phyloP scores from a whole-genome alignment of 2,888 invertebrate species.

The Aplocera efformata region DNA sequence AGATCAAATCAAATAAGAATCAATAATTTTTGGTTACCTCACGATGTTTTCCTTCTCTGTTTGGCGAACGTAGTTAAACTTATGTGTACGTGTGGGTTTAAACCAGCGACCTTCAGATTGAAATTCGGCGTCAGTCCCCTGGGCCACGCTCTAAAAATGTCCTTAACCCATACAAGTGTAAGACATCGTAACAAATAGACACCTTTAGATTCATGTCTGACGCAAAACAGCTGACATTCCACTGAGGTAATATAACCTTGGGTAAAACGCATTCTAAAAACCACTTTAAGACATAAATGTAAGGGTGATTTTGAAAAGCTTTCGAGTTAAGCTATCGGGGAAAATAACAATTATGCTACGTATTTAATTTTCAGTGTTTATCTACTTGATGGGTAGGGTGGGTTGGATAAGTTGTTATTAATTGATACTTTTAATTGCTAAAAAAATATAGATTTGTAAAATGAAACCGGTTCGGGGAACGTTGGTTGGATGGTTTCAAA shows the following conservation, averaged over 20 bases:
- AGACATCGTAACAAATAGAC: background rate
- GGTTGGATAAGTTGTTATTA: slow-evolving; percentile 1
- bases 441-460: too few relatives aligned
- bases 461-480: too few relatives aligned
- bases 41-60: too few relatives aligned
- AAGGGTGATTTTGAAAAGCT: background rate
- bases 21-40: too few relatives aligned
- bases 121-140: too few relatives aligned
- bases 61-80: too few relatives aligned
- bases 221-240: slow-evolving; percentile 5
- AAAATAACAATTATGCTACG: slow-evolving; percentile 6
- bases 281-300: background rate
- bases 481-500: too few relatives aligned
- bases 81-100: too few relatives aligned
- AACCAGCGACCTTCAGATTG: too few relatives aligned
- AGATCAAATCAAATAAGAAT: too few relatives aligned
- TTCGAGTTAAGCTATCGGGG: background rate
- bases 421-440: slow-evolving; percentile 6
- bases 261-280: background rate
- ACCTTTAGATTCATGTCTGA: slow-evolving; percentile 1
- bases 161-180: too few relatives aligned
- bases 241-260: slow-evolving; percentile 2
- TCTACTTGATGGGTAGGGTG: slow-evolving; percentile 6
- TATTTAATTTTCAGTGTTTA: slow-evolving; percentile 10
- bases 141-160: too few relatives aligned